Evolutionary conservation across 2,888 invertebrate genomes (phyloP), one percentile per base, ranked within the genome.

Genomic region (Homarus gammarus): DNA sequence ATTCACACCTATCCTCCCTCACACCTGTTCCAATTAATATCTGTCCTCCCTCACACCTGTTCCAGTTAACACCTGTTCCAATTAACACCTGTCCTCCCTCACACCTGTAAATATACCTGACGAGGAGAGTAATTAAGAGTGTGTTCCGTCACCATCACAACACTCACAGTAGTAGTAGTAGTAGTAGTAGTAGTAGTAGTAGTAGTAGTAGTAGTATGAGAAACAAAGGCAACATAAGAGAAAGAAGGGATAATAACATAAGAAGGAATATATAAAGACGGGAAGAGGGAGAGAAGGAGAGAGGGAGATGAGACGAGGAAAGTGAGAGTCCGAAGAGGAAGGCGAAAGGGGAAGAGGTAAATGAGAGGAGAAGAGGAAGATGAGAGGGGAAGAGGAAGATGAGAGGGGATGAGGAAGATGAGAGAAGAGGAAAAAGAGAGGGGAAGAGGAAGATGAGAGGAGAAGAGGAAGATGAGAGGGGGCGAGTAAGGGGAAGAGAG

Each of bases 381-480:
- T 27, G 51, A 6, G 18, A 12, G 15, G 15, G 18, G 18, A 2
- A 12, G 10, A 2, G 15, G 51, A 22, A 10, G 10, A 51, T 12
- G 51, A 51, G 51, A 51, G 51, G 18, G 51, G 18, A 22, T 12
- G 51, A 51, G 51, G 36, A 36, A n/a, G 22, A 38, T n/a, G 73
- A 36, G 73, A 33, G 36, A 36, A n/a, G n/a, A n/a, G n/a, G 73
- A 73, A 36, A 73, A 36, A 73, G 73, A 72, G 72, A 72, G 72
- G 33, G 72, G 33, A 36, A 73, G 73, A 73, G 73, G 36, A 36
- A 73, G 73, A 73, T 33, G 36, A 36, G 36, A 36, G 36, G 73
- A 73, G 73, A 73, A 36, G 36, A 36, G 36, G 73, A 73, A n/a
- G 27, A 31, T 27, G 70, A 70, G 70, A 70, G 70, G 27, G 70